Percentiles rank a stretch among this genome's conserved stretches.
Evolutionary conservation across 1,140 invertebrate species (phyloP).

Genomic region (Maniola jurtina): DNA sequence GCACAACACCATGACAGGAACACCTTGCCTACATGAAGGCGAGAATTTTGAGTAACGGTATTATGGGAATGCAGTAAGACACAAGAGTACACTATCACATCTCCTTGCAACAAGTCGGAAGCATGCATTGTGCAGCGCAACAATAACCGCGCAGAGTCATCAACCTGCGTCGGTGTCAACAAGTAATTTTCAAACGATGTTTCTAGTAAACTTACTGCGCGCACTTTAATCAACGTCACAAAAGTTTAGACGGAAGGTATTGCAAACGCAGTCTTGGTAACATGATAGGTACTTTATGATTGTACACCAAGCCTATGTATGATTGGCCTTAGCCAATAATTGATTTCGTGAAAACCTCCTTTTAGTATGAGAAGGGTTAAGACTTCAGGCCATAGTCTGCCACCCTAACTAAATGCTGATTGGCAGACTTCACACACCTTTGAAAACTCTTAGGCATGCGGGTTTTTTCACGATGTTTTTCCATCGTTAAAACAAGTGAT

Average conservation of each 20-base stretch:
- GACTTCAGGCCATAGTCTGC: too few species aligned
- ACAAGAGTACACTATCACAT: neutral
- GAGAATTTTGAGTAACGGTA: neutral
- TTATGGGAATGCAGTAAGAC: neutral
- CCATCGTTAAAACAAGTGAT: too few species aligned
- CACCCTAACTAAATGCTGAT: too few species aligned
- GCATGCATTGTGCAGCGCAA: constrained; percentile 71
- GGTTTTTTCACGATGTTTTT: too few species aligned
- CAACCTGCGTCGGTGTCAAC: constrained; percentile 65
- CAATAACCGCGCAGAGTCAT: constrained; percentile 75
- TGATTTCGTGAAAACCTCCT: too few species aligned
- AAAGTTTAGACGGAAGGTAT: neutral
- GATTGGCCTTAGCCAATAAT: too few species aligned
- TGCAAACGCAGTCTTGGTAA: neutral
- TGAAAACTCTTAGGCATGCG: too few species aligned
- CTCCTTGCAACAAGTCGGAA: constrained; percentile 6
- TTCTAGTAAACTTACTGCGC: constrained; percentile 23
- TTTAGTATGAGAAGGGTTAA: too few species aligned
- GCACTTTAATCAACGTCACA: constrained; percentile 11
- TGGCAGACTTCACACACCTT: too few species aligned
- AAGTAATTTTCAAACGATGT: constrained; percentile 38
- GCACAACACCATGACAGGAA: too few species aligned
- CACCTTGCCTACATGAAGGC: neutral
- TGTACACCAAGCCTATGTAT: too few species aligned
- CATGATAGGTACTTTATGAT: too few species aligned